A percentile compares a stretch with the other conserved stretches of the same genome.
phyloP scores from a whole-genome alignment of 2,888 invertebrate genomes.

The Sesamia inferens region DNA sequence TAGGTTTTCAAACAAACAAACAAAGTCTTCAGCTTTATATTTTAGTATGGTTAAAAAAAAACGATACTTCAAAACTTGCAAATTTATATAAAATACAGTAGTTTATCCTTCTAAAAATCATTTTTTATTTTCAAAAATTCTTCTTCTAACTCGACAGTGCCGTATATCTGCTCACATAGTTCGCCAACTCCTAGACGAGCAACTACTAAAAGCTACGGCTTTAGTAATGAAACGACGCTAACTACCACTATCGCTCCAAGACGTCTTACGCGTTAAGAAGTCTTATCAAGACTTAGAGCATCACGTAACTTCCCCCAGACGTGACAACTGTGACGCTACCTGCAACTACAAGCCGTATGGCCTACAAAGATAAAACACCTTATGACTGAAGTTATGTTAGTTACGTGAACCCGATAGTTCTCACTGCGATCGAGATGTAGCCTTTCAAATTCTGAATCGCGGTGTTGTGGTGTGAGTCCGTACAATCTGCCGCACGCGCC shows the following conservation, averaged over 20 bases:
- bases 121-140: constrained; percentile 2
- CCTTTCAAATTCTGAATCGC: constrained; percentile 24
- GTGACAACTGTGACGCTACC: constrained; percentile 30
- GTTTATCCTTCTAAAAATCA: not conserved
- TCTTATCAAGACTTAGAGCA: constrained; percentile 34
- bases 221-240: too few species aligned
- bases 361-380: constrained; percentile 44
- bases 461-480: constrained; percentile 6
- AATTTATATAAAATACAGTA: not conserved
- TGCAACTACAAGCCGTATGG: constrained; percentile 18
- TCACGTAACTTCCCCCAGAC: constrained; percentile 29
- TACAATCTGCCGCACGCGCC: constrained; percentile 11
- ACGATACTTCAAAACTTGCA: not conserved
- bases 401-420: constrained; percentile 47
- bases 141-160: not conserved
- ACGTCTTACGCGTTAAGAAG: not conserved
- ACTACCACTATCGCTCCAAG: too few species aligned
- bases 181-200: constrained; percentile 18
- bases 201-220: not conserved
- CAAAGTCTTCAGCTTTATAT: too few species aligned
- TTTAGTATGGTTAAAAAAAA: too few species aligned
- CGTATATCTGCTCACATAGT: constrained; percentile 18
- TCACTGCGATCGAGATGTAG: constrained; percentile 29
- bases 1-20: too few species aligned
- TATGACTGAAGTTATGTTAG: constrained; percentile 38